Conservation (phyloP, 1,140 invertebrate species). For the Pogonognathellus flavescens region DNA sequence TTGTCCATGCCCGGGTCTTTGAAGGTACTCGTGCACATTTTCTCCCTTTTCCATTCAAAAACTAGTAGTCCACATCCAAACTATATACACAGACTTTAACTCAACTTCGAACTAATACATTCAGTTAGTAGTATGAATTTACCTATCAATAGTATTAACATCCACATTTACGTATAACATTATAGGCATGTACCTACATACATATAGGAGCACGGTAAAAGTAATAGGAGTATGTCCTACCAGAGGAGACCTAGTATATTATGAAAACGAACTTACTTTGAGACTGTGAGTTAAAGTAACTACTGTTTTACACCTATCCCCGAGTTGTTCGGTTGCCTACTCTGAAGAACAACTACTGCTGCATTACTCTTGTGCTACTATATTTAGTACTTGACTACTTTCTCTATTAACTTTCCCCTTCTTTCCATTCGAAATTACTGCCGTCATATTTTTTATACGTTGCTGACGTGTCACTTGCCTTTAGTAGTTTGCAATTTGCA, state of each 20-base stretch:
- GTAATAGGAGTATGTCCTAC: too few species aligned
- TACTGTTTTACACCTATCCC: conserved; percentile 5
- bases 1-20: too few species aligned
- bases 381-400: not conserved
- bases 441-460: conserved; percentile 42
- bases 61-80: not conserved
- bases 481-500: conserved; percentile 1
- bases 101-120: not conserved
- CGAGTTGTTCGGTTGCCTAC: not conserved
- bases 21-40: not conserved
- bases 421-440: conserved; percentile 19
- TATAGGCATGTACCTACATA: too few species aligned
- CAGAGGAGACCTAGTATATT: too few species aligned
- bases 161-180: too few species aligned
- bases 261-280: too few species aligned
- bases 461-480: conserved; percentile 29
- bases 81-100: not conserved
- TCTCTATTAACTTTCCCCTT: conserved; percentile 42
- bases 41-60: not conserved
- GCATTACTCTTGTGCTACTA: not conserved
- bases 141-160: too few species aligned
- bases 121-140: too few species aligned
- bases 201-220: too few species aligned
- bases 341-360: not conserved
- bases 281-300: conserved; percentile 6